Percentiles rank a stretch among this genome's conserved stretches.
These are phyloP conservation scores for Microtus oregoni DNA, from an alignment of 2,113 vertebrate species.

Conservation along the genomic window DNA sequence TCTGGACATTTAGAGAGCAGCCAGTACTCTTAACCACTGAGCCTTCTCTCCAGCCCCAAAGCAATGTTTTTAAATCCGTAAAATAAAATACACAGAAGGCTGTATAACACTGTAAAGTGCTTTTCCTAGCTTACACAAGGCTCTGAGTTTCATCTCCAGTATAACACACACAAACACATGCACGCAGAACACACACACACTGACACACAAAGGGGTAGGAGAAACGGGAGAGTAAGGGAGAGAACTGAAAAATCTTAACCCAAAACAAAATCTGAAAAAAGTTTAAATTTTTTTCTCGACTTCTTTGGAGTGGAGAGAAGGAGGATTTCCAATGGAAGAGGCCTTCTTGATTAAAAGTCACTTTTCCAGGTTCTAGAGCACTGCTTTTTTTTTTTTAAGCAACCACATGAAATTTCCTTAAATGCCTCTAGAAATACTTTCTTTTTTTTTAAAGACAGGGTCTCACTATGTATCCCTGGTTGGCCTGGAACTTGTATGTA, in stretches of 20 bases:
- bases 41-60: neutral
- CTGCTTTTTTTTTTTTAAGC: neutral
- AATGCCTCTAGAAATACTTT: neutral
- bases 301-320: neutral
- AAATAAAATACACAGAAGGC: neutral
- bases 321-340: neutral
- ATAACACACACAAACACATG: neutral
- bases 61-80: neutral
- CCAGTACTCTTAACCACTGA: no score
- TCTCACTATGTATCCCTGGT: neutral
- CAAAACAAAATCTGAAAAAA: neutral
- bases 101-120: neutral
- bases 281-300: slow-evolving; percentile 20
- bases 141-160: neutral
- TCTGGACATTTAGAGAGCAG: no score
- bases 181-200: neutral
- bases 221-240: neutral
- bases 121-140: neutral
- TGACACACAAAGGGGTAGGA: neutral
- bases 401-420: slow-evolving; percentile 34
- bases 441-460: neutral
- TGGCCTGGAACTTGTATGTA: neutral
- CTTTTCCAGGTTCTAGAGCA: slow-evolving; percentile 48
- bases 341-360: slow-evolving; percentile 20
- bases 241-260: neutral